Conservation (phyloP, 2,113 vertebrate species). For the Struthio camelus region DNA sequence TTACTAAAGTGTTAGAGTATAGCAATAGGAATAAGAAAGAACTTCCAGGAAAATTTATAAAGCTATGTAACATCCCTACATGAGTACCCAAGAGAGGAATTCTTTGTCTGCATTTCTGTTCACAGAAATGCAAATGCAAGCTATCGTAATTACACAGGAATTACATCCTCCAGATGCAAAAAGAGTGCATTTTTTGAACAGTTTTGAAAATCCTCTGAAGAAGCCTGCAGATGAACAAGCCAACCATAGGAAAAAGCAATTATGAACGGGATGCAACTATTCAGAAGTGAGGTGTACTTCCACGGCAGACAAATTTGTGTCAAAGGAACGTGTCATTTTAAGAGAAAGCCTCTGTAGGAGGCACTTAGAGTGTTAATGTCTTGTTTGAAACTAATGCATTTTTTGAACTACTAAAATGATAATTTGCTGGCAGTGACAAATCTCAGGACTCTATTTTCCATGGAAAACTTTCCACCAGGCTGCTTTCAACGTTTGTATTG, state of each 20-base stretch:
- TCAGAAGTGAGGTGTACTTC: not conserved
- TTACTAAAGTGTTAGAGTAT: not conserved
- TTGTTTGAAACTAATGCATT: not conserved
- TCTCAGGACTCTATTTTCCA: not conserved
- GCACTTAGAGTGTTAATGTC: not conserved
- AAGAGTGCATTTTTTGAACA: not conserved
- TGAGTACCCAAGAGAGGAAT: not conserved
- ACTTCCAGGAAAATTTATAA: not conserved
- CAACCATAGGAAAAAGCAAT: not conserved
- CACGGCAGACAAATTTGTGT: not conserved
- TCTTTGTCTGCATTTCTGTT: not conserved
- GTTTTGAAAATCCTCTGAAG: not conserved
- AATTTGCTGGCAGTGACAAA: not conserved
- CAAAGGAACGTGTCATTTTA: not conserved
- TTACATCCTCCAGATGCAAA: not conserved
- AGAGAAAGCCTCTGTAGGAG: not conserved
- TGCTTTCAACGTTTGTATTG: not conserved
- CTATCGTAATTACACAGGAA: not conserved
- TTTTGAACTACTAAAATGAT: not conserved
- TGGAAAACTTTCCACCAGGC: not conserved
- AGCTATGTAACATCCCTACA: not conserved
- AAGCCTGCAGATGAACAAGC: not conserved
- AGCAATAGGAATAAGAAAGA: not conserved
- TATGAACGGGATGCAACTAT: not conserved
- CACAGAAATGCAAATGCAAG: not conserved